Base-by-base conservation (phyloP, 2,113 vertebrate genomes). In the Xyliphius kryptos region DNA sequence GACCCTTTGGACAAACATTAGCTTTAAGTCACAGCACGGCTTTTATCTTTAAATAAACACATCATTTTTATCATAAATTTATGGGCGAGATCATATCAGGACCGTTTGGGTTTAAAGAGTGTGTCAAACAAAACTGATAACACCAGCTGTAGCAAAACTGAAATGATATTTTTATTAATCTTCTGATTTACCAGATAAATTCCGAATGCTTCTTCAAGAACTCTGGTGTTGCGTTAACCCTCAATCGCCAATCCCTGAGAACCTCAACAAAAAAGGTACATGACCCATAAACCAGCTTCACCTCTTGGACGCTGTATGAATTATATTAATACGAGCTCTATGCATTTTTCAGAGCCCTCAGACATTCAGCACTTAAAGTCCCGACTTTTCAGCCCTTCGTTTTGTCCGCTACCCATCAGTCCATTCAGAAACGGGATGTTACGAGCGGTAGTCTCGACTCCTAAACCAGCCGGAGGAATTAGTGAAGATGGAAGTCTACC, bases 151-250 rank as follows among this genome's bases (percentile, higher is more conserved):
- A n/a, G n/a, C n/a, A n/a, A n/a, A n/a, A n/a, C n/a, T n/a, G n/a
- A n/a, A n/a, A n/a, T n/a, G n/a, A 41, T 9, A 41, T 41, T 9
- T 41, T 11, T 3, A 41, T 41, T 41, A 41, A 10, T 41, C 3
- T 41, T 41, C 10, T 14, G 1, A 12, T 9, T 59, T 68, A 67
- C 36, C 78, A 98, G 96, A 83, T 71, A 94, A 89, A 82, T 74
- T 97, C 37, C 90, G 86, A 43, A 68, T 83, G 13, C 84, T 97
- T 6, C 70, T 98, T 8, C 81, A 92, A 67, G 85, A 91, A 55
- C 82, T 97, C 47, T 95, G 95, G 96, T 76, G 81, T 41, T 97
- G 95, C 69, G 81, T 98, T 48, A 88, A 92, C 46, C 77, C 77
- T 47, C 72, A 61, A 40, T 67, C 76, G 37, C 57, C 14, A 37